Percentiles rank a stretch among this genome's conserved stretches.
Conservation (phyloP, 1,140 invertebrate species). For the Drosophila takahashii region DNA sequence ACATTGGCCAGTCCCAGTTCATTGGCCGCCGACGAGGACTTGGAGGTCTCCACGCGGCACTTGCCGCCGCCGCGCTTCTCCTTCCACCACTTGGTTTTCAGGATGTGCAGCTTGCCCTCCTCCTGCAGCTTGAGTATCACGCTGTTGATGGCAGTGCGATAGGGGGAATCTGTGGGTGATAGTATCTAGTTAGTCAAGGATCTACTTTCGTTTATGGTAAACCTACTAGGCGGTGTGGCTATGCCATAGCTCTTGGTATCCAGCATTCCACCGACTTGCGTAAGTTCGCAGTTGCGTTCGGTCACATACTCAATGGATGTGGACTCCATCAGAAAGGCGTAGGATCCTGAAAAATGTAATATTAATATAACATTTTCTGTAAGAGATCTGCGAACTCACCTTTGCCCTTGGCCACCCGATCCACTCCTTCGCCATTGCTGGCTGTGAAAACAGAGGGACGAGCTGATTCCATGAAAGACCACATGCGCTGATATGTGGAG, state of each 20-base stretch:
- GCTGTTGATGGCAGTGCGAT: constrained; percentile 93
- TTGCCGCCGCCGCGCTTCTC: constrained; percentile 93
- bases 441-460: constrained; percentile 93
- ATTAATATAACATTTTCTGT: too few species aligned
- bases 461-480: constrained; percentile 96
- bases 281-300: constrained; percentile 95
- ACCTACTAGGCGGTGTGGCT: constrained; percentile 95
- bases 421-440: constrained; percentile 94
- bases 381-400: constrained; percentile 84
- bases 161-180: constrained; percentile 90
- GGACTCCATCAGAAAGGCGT: constrained; percentile 97
- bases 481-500: constrained; percentile 96
- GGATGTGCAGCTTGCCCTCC: constrained; percentile 94
- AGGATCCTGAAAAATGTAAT: constrained; percentile 85
- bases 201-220: not conserved
- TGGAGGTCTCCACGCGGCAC: constrained; percentile 93
- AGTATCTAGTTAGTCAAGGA: constrained; percentile 44
- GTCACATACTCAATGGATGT: constrained; percentile 96
- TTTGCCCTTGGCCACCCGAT: constrained; percentile 92
- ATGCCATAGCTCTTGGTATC: constrained; percentile 97
- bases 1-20: constrained; percentile 96
- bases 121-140: constrained; percentile 97
- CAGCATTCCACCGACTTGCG: constrained; percentile 94
- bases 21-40: constrained; percentile 93
- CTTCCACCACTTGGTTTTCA: constrained; percentile 98